phyloP scores from a whole-genome alignment of 2,888 invertebrate species.

The Leptinotarsa peninsularis region DNA sequence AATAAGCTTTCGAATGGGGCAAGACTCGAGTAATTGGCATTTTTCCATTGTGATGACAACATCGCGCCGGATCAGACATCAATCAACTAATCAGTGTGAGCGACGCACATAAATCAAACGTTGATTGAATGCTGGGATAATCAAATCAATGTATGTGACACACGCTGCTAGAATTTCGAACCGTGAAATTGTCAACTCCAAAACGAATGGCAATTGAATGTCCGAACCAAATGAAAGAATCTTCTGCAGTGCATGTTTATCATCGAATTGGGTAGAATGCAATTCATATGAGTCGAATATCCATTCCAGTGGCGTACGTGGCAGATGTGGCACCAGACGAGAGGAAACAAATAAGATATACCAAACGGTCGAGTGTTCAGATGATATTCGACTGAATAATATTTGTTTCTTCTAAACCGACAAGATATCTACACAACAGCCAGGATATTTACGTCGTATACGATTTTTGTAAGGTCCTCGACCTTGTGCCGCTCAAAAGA shows the following conservation, averaged over 20 bases:
- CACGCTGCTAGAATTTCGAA: neutral
- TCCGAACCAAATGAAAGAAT: neutral
- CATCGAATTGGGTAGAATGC: neutral
- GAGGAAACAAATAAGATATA: too few species aligned
- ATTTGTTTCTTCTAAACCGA: too few species aligned
- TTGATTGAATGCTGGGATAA: constrained; percentile 9
- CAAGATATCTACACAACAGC: too few species aligned
- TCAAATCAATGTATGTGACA: constrained; percentile 2
- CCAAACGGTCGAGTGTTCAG: too few species aligned
- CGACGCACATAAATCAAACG: constrained; percentile 15
- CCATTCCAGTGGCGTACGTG: neutral
- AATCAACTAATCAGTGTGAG: constrained; percentile 4
- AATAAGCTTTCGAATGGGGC: too few species aligned
- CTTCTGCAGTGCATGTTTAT: neutral
- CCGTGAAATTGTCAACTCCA: constrained; percentile 13
- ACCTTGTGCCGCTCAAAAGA: too few species aligned
- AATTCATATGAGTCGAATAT: neutral
- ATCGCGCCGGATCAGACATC: neutral
- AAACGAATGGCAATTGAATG: constrained; percentile 9
- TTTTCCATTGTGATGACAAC: neutral
- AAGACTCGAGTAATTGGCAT: too few species aligned
- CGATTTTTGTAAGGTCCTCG: too few species aligned
- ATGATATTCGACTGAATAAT: too few species aligned
- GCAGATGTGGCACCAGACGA: neutral
- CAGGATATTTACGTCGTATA: too few species aligned